Evolutionary conservation across 2,797 vertebrate species (phyloP).

Genomic region (Eleutherodactylus coqui): DNA sequence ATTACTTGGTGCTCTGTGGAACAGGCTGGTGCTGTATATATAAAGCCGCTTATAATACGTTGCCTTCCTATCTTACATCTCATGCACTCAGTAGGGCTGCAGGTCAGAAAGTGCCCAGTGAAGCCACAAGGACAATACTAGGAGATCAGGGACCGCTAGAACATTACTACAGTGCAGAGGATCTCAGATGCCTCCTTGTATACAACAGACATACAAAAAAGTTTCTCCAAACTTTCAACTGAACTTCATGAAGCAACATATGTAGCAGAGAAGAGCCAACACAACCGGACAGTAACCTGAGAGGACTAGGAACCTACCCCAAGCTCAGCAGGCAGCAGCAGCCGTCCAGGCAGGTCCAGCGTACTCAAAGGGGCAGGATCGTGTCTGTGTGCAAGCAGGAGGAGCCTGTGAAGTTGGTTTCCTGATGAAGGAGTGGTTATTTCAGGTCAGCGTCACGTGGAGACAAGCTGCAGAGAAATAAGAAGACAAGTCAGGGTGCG

Average conservation of each 20-base stretch:
- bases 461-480: neutral
- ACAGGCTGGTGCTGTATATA: no score
- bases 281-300: neutral
- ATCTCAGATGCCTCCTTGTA: neutral
- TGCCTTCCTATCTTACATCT: no score
- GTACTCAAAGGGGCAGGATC: neutral
- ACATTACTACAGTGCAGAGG: neutral
- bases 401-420: neutral
- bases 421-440: neutral
- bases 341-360: neutral
- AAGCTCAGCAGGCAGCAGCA: constrained; percentile 15
- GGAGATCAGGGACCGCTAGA: neutral
- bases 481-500: neutral
- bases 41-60: no score
- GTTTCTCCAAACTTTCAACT: neutral
- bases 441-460: neutral
- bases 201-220: neutral
- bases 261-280: neutral
- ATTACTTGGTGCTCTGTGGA: no score
- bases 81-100: neutral
- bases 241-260: neutral
- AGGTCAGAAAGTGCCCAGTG: neutral
- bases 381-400: neutral
- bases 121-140: neutral
- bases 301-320: neutral